Percentiles rank a stretch among this genome's conserved stretches.
These are phyloP conservation scores for Dichetophora obliterata DNA, from an alignment of 2,888 invertebrate genomes.

Conservation along the genomic window DNA sequence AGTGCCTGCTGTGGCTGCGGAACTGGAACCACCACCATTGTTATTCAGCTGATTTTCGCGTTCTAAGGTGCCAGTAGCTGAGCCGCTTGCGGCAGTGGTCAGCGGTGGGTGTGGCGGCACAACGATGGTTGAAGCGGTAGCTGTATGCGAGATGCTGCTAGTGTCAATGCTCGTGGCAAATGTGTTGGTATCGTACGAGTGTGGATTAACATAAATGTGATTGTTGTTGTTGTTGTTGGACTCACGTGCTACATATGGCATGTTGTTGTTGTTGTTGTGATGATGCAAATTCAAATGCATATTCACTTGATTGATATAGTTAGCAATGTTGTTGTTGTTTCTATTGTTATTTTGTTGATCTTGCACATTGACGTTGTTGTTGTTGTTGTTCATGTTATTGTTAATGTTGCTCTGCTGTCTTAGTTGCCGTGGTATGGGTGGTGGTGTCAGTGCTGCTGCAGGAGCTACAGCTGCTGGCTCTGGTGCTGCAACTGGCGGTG, in stretches of 20 bases:
- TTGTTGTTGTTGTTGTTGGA: constrained; percentile 59
- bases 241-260: background rate
- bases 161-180: constrained; percentile 59
- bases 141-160: constrained; percentile 45
- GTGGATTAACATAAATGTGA: constrained; percentile 67
- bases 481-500: constrained; percentile 45
- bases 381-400: constrained; percentile 41
- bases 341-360: constrained; percentile 55
- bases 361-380: constrained; percentile 50
- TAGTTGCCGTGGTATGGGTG: constrained; percentile 38
- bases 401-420: background rate
- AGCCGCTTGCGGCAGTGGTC: constrained; percentile 28
- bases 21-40: constrained; percentile 43
- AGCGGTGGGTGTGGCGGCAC: constrained; percentile 42
- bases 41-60: constrained; percentile 55
- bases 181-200: constrained; percentile 60
- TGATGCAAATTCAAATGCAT: constrained; percentile 53
- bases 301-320: constrained; percentile 56
- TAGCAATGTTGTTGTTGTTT: constrained; percentile 50
- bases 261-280: constrained; percentile 49
- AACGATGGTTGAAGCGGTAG: constrained; percentile 44
- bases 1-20: background rate
- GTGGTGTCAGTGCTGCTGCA: constrained; percentile 35
- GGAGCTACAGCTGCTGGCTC: constrained; percentile 43
- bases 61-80: constrained; percentile 38